Conservation (phyloP, 2,888 invertebrate genomes). For the Ectemnius continuus region DNA sequence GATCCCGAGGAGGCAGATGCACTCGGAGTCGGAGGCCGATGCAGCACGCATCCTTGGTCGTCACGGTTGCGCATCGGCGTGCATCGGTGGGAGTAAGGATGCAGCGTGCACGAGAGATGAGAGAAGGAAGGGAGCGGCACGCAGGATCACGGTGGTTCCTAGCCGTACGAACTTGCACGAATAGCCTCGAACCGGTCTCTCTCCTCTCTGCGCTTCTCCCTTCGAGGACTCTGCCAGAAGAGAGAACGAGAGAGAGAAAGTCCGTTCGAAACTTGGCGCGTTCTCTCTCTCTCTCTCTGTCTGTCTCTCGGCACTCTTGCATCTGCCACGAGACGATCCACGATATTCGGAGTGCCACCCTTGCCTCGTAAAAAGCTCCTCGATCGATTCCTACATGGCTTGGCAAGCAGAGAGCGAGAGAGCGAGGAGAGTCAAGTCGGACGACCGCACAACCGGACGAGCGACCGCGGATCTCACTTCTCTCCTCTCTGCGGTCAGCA, state of each 20-base stretch:
- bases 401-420: slow-evolving; percentile 29
- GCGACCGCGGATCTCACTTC: slow-evolving; percentile 6
- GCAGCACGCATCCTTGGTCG: slow-evolving; percentile 2
- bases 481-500: neutral
- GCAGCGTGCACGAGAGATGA: neutral
- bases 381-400: slow-evolving; percentile 64
- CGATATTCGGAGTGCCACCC: slow-evolving; percentile 57
- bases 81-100: slow-evolving; percentile 6
- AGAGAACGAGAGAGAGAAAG: neutral
- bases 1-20: slow-evolving; percentile 5
- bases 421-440: neutral
- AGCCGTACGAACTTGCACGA: slow-evolving; percentile 60
- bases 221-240: neutral
- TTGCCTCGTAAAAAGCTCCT: slow-evolving; percentile 57
- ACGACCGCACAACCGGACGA: slow-evolving; percentile 1
- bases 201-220: slow-evolving; percentile 13
- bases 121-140: slow-evolving; percentile 27
- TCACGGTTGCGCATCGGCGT: neutral
- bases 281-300: no score
- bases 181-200: slow-evolving; percentile 62
- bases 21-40: neutral
- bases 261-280: slow-evolving; percentile 21
- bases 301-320: slow-evolving; percentile 7
- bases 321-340: slow-evolving; percentile 36
- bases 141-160: slow-evolving; percentile 49